Base-by-base conservation (phyloP, 2,888 invertebrate species). In the Agonopterix arenella region DNA sequence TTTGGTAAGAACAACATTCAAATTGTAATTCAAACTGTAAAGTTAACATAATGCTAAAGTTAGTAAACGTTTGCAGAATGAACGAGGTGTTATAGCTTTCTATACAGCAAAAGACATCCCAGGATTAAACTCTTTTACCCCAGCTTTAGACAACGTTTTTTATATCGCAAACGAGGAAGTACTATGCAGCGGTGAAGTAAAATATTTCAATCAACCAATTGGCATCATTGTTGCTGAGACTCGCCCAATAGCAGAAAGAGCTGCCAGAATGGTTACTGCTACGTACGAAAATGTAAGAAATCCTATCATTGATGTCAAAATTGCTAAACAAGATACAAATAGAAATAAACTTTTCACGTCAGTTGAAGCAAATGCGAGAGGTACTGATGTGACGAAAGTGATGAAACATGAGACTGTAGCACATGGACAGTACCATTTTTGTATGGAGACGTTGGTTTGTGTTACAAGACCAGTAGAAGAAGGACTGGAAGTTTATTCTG, bases 371-470 rank as follows among this genome's bases (percentile, higher is more conserved):
- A 72, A 66, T 2, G 75, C 73, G 44, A 71, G 40, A 52, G 84
- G 84, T 1, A 67, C 56, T 4, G 75, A 91, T 52, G 60, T 84
- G 1, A 72, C 66, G 10, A 83, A 90, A 53, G 56, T 69, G 8
- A 82, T 90, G n/a, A 71, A 62, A 56, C 93, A 93, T 0, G 78
- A 66, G 1, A 83, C 89, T 48, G 75, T 86, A 43, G 73, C 89
- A 52, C 91, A 90, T 28, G 70, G 84, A 10, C 95, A 95, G 64
- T 94, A 93, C 64, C 95, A 95, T 70, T 94, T 91, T 59, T 89
- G 91, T 10, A 93, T 94, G 92, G 95, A 95, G 72, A 91, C 92
- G 0, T 90, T 93, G 47, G 85, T 84, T 1, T 91, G 92, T 61
- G 81, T 92, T 0, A 91, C 91, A 11, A 70, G 90, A 11, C 94